Evolutionary conservation across 2,888 invertebrate species (phyloP).

Genomic region (Chloroclysta siterata): DNA sequence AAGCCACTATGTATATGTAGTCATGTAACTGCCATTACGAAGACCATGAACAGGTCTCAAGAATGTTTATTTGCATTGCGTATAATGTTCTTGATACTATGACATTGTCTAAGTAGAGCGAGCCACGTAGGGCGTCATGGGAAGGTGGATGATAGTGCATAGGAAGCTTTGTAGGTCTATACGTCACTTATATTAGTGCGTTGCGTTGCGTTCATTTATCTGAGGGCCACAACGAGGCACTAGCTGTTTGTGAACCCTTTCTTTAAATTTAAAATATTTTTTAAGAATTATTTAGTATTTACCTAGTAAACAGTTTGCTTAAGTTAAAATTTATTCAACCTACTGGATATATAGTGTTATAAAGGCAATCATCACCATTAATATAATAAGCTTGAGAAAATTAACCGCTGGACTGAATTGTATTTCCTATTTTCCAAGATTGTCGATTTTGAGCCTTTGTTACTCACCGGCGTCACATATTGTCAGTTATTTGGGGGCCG

Average conservation of each 20-base stretch:
- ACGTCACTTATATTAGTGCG: slow-evolving; percentile 49
- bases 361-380: too few relatives aligned
- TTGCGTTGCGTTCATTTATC: slow-evolving; percentile 28
- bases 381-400: too few relatives aligned
- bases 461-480: too few relatives aligned
- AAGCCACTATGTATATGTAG: slow-evolving; percentile 46
- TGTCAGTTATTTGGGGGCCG: too few relatives aligned
- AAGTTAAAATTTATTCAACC: too few relatives aligned
- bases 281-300: too few relatives aligned
- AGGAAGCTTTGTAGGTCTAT: slow-evolving; percentile 36
- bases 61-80: slow-evolving; percentile 58
- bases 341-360: too few relatives aligned
- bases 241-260: slow-evolving; percentile 59
- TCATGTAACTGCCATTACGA: slow-evolving; percentile 53
- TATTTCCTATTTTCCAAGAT: too few relatives aligned
- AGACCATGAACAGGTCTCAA: slow-evolving; percentile 53
- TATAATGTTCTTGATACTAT: slow-evolving; percentile 36
- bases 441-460: too few relatives aligned
- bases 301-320: too few relatives aligned
- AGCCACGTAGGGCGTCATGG: slow-evolving; percentile 39
- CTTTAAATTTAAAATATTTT: too few relatives aligned
- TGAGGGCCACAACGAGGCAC: slow-evolving; percentile 58
- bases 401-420: too few relatives aligned
- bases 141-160: slow-evolving; percentile 26
- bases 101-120: slow-evolving; percentile 40